Evolutionary conservation across 1,140 invertebrate species (phyloP).

Genomic region (Phocides pigmalion): DNA sequence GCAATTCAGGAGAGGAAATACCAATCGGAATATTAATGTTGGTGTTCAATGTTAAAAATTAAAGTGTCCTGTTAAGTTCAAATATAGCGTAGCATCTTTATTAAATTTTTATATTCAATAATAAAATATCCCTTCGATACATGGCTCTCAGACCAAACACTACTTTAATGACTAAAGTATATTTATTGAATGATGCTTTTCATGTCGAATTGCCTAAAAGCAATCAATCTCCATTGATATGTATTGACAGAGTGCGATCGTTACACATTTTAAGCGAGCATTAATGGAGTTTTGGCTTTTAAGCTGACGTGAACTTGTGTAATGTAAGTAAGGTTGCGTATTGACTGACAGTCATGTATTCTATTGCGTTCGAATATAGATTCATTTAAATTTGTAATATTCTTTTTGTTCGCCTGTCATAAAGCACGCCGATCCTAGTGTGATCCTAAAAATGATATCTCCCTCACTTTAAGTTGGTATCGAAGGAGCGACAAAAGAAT

Average conservation of each 20-base stretch:
- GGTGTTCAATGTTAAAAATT: no score
- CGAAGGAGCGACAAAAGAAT: no score
- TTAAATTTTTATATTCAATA: no score
- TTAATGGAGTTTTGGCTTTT: constrained; percentile 28
- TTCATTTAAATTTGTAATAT: neutral
- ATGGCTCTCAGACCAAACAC: no score
- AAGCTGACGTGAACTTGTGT: constrained; percentile 25
- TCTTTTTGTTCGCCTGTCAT: neutral
- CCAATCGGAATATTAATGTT: no score
- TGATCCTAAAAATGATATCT: no score
- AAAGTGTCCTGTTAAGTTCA: no score
- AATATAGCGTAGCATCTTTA: no score
- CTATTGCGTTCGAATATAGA: constrained; percentile 4
- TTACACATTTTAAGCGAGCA: constrained; percentile 32
- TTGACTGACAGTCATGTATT: constrained; percentile 19
- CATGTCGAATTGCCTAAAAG: constrained; percentile 10
- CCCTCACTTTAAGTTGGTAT: no score
- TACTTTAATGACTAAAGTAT: neutral
- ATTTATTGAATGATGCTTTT: constrained; percentile 7
- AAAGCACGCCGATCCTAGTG: neutral
- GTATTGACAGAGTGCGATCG: constrained; percentile 26
- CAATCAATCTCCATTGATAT: constrained; percentile 30
- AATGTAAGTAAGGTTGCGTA: constrained; percentile 24
- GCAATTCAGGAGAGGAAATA: no score
- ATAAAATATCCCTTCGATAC: no score